A percentile compares a stretch with the other conserved stretches of the same genome.
These are phyloP conservation scores for Oophaga sylvatica DNA, from an alignment of 2,797 vertebrate genomes.

Conservation along the genomic window DNA sequence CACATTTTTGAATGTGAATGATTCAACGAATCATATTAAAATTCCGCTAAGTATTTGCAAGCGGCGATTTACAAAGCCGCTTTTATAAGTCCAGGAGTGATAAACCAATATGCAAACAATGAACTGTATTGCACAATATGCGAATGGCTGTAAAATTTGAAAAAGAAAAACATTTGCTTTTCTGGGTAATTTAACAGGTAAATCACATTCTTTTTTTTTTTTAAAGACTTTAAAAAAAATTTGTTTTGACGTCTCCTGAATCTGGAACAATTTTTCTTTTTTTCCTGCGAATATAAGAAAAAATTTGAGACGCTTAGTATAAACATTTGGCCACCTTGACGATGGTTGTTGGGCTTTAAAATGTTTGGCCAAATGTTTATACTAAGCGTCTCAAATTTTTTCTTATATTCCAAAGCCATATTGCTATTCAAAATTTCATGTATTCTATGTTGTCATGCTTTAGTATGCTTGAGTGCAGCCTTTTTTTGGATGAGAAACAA, in stretches of 20 bases:
- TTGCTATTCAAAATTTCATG: no score
- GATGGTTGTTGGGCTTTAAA: no score
- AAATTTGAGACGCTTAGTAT: no score
- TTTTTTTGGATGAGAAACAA: no score
- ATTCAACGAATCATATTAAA: background rate
- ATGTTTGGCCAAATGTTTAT: no score
- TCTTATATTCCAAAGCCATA: no score
- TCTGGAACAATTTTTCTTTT: no score
- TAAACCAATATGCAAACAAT: conserved; percentile 3
- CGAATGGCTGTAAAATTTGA: background rate
- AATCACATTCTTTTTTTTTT: background rate
- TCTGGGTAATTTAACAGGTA: conserved; percentile 5
- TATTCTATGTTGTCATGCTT: no score
- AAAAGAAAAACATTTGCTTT: conserved; percentile 14
- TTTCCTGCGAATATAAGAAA: no score
- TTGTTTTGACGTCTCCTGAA: background rate
- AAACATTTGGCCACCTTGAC: no score
- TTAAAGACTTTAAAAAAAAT: conserved; percentile 2
- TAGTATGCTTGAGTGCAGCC: no score
- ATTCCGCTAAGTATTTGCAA: background rate
- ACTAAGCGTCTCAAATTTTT: no score
- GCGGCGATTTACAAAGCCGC: background rate
- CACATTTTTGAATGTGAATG: background rate
- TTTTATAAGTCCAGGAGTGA: background rate
- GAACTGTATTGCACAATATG: background rate